These are phyloP conservation scores for Octodon degus DNA, from an alignment of 2,113 vertebrate species.

Conservation along the genomic window DNA sequence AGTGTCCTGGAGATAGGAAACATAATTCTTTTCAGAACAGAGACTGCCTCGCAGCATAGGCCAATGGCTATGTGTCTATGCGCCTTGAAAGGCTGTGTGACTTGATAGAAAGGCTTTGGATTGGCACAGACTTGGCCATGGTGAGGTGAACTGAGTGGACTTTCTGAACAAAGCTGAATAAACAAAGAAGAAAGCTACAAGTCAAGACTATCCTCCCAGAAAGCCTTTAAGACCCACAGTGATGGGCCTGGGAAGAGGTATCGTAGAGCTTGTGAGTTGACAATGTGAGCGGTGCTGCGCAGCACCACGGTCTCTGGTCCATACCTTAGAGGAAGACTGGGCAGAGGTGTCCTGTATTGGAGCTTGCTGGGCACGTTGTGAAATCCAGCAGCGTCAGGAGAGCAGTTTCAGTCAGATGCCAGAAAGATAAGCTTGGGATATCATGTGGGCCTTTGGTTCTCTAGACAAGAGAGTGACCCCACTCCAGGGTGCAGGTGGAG, in stretches of 20 bases:
- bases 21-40: not conserved
- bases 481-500: not conserved
- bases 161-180: constrained; percentile 9
- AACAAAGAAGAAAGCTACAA: not conserved
- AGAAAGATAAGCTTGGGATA: not conserved
- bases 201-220: not conserved
- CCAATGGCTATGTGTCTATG: not conserved
- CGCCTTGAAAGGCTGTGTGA: not conserved
- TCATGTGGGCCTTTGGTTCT: not conserved
- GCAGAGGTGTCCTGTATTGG: not conserved
- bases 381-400: not conserved
- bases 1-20: not conserved
- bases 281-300: not conserved
- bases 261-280: not conserved
- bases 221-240: not conserved
- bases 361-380: not conserved
- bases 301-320: not conserved
- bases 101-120: not conserved
- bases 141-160: not conserved
- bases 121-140: not conserved
- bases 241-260: not conserved
- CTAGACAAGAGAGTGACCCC: not conserved
- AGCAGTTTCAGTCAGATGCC: not conserved
- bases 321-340: not conserved
- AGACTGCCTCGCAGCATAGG: not conserved